Percentiles rank a stretch among this genome's conserved stretches.
These are phyloP conservation scores for Phymorhynchus buccinoides DNA, from an alignment of 1,140 invertebrate species.

Conservation along the genomic window DNA sequence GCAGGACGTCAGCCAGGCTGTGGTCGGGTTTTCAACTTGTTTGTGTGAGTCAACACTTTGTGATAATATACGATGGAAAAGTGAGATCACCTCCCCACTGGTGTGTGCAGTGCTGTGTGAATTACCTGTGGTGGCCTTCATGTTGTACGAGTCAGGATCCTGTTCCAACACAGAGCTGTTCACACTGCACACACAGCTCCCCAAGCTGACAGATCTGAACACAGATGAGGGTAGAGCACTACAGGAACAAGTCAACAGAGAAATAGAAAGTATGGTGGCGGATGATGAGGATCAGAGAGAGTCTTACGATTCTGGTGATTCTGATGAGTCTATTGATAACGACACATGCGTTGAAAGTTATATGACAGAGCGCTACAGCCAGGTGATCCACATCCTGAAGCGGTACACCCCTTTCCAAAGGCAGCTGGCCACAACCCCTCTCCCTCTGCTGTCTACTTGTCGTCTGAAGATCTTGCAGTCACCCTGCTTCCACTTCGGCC, in stretches of 20 bases:
- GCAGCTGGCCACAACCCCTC: not conserved
- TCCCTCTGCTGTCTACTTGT: slow-evolving; percentile 9
- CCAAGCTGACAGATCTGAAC: not conserved
- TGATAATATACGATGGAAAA: not conserved
- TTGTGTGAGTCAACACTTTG: not conserved
- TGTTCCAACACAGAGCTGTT: not conserved
- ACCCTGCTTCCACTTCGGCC: not conserved
- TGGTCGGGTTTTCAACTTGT: not conserved
- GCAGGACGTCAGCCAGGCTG: not conserved
- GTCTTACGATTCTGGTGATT: too few species aligned
- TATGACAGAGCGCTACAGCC: not conserved
- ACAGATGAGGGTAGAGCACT: not conserved
- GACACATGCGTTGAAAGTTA: too few species aligned
- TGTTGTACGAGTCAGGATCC: slow-evolving; percentile 14
- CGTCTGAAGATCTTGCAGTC: slow-evolving; percentile 26
- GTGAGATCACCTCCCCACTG: not conserved
- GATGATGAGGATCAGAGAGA: not conserved
- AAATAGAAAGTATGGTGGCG: too few species aligned
- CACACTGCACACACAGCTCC: not conserved
- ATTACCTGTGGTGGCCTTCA: not conserved
- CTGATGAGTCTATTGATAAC: too few species aligned
- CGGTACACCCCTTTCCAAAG: not conserved
- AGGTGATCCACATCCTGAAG: not conserved
- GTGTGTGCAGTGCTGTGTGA: not conserved
- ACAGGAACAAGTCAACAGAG: not conserved